Evolutionary conservation across 2,113 vertebrate genomes (phyloP).

Genomic region (Nerophis ophidion): DNA sequence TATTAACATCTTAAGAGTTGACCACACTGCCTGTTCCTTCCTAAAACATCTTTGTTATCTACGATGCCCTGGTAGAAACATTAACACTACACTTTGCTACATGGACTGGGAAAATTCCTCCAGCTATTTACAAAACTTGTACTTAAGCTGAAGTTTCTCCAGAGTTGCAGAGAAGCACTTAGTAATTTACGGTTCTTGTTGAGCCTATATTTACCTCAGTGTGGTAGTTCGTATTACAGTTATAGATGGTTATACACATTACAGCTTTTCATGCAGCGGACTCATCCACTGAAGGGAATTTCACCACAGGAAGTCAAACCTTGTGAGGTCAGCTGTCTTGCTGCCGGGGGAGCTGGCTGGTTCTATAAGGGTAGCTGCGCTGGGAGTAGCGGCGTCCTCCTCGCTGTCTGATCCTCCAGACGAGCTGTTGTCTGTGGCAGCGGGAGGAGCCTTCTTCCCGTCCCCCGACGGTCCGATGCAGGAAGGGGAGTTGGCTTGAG

Average conservation of each 20-base stretch:
- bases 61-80: background rate
- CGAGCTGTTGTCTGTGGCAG: constrained; percentile 81
- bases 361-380: constrained; percentile 24
- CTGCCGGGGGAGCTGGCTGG: constrained; percentile 48
- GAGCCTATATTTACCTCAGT: constrained; percentile 39
- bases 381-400: constrained; percentile 66
- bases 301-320: constrained; percentile 23
- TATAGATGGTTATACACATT: constrained; percentile 37
- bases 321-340: constrained; percentile 64
- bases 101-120: background rate
- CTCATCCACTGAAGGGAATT: constrained; percentile 9
- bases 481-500: constrained; percentile 53
- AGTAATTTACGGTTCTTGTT: constrained; percentile 31
- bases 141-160: background rate
- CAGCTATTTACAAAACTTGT: constrained; percentile 1
- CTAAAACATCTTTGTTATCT: background rate
- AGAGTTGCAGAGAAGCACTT: constrained; percentile 8
- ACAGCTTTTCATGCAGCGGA: constrained; percentile 7
- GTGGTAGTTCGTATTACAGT: constrained; percentile 48
- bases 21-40: background rate
- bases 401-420: constrained; percentile 78
- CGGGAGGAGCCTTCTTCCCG: constrained; percentile 67
- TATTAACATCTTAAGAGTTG: background rate
- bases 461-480: constrained; percentile 69
- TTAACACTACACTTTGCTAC: background rate